phyloP scores from a whole-genome alignment of 2,888 invertebrate species.

The Dicyrtomina minuta region DNA sequence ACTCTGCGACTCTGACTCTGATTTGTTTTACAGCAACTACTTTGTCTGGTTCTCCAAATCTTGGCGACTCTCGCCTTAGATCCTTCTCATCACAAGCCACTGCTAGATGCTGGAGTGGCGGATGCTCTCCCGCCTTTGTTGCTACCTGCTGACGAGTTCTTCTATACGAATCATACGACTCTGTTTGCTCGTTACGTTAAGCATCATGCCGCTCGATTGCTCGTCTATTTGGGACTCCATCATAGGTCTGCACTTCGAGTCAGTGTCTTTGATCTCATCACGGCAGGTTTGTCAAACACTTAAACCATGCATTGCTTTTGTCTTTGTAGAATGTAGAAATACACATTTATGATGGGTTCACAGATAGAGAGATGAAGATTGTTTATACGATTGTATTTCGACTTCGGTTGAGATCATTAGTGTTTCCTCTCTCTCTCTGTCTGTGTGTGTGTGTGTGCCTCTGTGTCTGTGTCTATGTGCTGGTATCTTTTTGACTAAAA shows the following conservation, averaged over 20 bases:
- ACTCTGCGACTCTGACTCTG: background rate
- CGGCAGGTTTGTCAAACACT: conserved; percentile 57
- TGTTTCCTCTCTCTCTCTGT: background rate
- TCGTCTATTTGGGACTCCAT: conserved; percentile 66
- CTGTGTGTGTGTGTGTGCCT: too few species aligned
- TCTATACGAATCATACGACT: conserved; percentile 68
- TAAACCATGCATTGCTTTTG: background rate
- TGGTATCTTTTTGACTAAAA: background rate
- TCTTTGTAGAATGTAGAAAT: background rate
- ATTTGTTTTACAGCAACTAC: conserved; percentile 61
- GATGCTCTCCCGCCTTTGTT: conserved; percentile 65
- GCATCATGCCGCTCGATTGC: conserved; percentile 65
- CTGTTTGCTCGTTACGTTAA: conserved; percentile 66
- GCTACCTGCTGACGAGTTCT: conserved; percentile 68
- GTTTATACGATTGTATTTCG: conserved; percentile 10
- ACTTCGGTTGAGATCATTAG: conserved; percentile 6
- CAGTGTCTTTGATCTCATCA: conserved; percentile 62
- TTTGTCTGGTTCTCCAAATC: conserved; percentile 65
- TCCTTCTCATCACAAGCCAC: conserved; percentile 61
- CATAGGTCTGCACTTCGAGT: conserved; percentile 64
- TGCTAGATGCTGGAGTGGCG: conserved; percentile 63
- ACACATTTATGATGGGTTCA: background rate
- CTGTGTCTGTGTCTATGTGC: background rate
- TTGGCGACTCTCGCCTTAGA: conserved; percentile 64
- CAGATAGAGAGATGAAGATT: background rate